Evolutionary conservation across 1,140 invertebrate genomes (phyloP), one percentile per base, ranked within the genome.

Genomic region (Drosophila lowei): DNA sequence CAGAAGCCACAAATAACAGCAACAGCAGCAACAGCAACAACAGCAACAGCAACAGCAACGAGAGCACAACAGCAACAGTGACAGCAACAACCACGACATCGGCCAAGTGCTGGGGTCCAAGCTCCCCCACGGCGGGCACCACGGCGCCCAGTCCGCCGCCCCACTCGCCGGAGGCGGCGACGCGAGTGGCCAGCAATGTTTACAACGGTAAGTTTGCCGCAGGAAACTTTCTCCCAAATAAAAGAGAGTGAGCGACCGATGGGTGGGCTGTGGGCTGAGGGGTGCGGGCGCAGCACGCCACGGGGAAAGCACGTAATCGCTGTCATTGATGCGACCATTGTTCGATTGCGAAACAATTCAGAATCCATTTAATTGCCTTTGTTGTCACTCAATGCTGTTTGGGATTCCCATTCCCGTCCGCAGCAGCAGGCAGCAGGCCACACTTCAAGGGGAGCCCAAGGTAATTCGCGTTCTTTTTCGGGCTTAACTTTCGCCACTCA

Each of bases 111-210:
- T 95, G 94, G 94, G 94, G 94, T 18, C 95, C 95, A 5, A 94
- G 94, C 65, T 95, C 94, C 77, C 94, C 95, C 8, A 95, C 95
- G 64, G 95, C 94, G 42, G 95, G 94, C 63, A 93, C 94, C 46
- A 95, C 95, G 43, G 94, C 95, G 11, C 94, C 94, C n/a, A 95
- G 94, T 91, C 94, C 94, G 50, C 94, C 94, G 6, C 94, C 94
- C 8, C 93, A 94, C 61, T 93, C 92, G 53, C 93, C 93, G 41
- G 91, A 92, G 73, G 91, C 91, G 66, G 91, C 91, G 55, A 91
- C 91, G 47, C 84, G 94, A 91, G 90, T 94, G 90, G 80, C 93
- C 61, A 93, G 92, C 49, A 89, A 94, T 77, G 92, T 94, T 79
- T 95, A 95, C 90, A 94, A 95, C 70, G 94, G 94, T 95, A 90